Evolutionary conservation across 2,113 vertebrate genomes (phyloP).

Genomic region (Scytalopus superciliaris): DNA sequence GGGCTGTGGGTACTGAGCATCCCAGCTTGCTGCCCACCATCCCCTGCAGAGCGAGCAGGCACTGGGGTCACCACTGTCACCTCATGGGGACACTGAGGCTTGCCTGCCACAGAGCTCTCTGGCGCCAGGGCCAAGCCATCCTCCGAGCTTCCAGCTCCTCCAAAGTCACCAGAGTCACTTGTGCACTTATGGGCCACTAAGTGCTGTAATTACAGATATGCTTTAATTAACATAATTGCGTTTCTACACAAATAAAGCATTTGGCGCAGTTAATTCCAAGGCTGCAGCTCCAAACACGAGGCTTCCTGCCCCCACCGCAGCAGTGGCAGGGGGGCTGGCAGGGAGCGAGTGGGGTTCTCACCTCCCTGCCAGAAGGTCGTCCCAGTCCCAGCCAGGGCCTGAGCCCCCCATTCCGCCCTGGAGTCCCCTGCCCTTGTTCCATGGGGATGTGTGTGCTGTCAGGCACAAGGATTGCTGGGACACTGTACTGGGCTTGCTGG

Average conservation of each 20-base stretch:
- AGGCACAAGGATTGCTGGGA: background rate
- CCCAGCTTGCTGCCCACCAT: background rate
- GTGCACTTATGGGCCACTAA: conserved; percentile 22
- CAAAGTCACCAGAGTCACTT: background rate
- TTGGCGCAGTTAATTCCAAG: conserved; percentile 9
- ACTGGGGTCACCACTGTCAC: background rate
- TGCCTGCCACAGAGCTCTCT: background rate
- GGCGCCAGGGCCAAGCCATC: accelerated
- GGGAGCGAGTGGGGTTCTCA: background rate
- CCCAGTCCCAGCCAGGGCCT: background rate
- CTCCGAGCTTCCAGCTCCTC: background rate
- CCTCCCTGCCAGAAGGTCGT: background rate
- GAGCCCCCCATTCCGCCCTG: background rate
- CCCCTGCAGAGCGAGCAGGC: background rate
- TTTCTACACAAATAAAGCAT: conserved; percentile 60
- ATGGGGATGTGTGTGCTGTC: background rate
- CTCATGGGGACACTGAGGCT: background rate
- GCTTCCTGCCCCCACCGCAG: background rate
- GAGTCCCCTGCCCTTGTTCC: background rate
- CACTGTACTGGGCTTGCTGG: accelerated
- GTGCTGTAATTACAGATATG: conserved; percentile 54
- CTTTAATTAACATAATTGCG: conserved; percentile 65
- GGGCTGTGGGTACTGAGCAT: background rate
- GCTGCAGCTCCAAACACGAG: background rate
- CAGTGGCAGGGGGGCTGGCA: background rate